A percentile compares a stretch with the other conserved stretches of the same genome.
Evolutionary conservation across 1,140 invertebrate species (phyloP).

Genomic region (Meloidogyne floridensis): DNA sequence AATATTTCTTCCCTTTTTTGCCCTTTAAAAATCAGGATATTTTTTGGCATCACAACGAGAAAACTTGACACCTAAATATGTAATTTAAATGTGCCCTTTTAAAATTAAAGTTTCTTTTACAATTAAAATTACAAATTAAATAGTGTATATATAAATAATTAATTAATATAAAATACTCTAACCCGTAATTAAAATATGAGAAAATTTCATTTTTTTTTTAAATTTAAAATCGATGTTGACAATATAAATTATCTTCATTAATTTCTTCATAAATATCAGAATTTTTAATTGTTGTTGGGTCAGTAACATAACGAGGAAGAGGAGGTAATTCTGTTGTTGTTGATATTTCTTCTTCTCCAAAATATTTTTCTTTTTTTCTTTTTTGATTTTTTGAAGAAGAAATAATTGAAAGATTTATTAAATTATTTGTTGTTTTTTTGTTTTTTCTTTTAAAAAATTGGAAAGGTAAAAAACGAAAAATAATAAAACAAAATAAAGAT

Average conservation of each 20-base stretch:
- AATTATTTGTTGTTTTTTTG: background rate
- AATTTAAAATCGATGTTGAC: constrained; percentile 7
- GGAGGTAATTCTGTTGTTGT: background rate
- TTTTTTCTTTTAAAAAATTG: background rate
- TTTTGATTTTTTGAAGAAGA: background rate
- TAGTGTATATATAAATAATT: no score
- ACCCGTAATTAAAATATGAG: no score
- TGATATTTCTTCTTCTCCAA: no score
- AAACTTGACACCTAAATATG: no score
- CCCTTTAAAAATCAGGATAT: no score
- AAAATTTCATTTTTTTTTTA: no score
- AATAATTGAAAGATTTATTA: background rate
- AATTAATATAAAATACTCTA: no score
- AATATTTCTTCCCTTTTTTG: no score
- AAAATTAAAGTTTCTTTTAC: no score
- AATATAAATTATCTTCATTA: background rate
- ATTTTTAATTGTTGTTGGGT: background rate
- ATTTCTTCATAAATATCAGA: background rate
- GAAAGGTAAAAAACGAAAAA: background rate
- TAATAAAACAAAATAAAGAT: background rate
- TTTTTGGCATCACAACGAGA: no score
- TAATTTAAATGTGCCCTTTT: no score
- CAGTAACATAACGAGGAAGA: background rate
- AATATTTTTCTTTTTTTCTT: background rate
- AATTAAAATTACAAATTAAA: no score